Percentiles rank a stretch among this genome's conserved stretches.
phyloP scores from a whole-genome alignment of 2,797 vertebrate species.

The Sebastes goodei region DNA sequence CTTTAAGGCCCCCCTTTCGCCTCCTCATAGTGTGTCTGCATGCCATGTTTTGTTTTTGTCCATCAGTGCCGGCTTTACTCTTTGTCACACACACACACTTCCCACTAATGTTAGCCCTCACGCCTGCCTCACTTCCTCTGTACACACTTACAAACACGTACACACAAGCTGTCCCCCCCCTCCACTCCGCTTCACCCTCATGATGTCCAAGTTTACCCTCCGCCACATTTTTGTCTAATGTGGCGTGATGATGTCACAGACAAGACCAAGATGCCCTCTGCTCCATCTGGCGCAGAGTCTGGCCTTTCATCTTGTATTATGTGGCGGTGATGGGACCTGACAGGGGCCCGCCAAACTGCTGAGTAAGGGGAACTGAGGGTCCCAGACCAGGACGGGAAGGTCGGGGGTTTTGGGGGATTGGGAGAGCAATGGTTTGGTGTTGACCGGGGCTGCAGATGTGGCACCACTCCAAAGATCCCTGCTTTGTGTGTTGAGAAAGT shows the following conservation, averaged over 20 bases:
- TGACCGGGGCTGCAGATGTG: conserved; percentile 1
- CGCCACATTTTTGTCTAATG: conserved; percentile 55
- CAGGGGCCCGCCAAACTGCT: conserved; percentile 67
- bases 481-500: neutral
- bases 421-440: neutral
- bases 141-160: conserved; percentile 17
- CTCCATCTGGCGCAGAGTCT: conserved; percentile 69
- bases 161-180: conserved; percentile 20
- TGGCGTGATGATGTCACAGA: conserved; percentile 67
- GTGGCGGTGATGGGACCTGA: conserved; percentile 73
- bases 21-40: conserved; percentile 30
- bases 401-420: no score
- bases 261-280: conserved; percentile 64
- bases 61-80: conserved; percentile 40
- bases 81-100: conserved; percentile 22
- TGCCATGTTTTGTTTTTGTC: conserved; percentile 65
- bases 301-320: conserved; percentile 76
- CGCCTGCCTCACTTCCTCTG: conserved; percentile 38
- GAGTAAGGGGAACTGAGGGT: conserved; percentile 64
- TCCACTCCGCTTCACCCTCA: neutral
- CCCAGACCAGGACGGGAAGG: conserved; percentile 13
- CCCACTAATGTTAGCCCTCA: conserved; percentile 17
- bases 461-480: neutral
- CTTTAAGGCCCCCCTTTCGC: neutral
- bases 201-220: conserved; percentile 19